Base-by-base conservation (phyloP, 1,140 invertebrate genomes). In the Campoletis sonorensis region DNA sequence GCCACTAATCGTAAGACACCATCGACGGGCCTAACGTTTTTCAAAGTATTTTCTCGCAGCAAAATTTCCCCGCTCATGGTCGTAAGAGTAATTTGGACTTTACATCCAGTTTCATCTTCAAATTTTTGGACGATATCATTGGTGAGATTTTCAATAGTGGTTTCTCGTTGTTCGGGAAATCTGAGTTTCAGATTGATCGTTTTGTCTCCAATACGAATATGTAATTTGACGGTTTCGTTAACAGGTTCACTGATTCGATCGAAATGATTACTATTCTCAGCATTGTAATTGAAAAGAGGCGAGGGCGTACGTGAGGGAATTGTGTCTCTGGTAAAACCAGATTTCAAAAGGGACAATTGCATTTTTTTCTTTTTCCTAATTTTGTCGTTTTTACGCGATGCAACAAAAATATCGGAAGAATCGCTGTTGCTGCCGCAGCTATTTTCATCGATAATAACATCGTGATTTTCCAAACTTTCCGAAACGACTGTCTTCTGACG, bases 81-180 rank as follows among this genome's bases (percentile, higher is more conserved):
- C 45, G 73, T 86, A 2, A 91, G 81, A 33, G 75, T 73, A 7
- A 91, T 23, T 72, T 85, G 78, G 1, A 37, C 80, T 15, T 45
- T 85, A 61, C 88, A 90, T 0, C 89, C 90, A 21, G 85, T 90
- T n/a, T 88, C 86, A 4, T 83, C 75, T 15, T 83, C 82, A 70
- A 89, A 90, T 73, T 86, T 81, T 0, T 84, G 81, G 54, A 81
- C 76, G 7, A 86, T 73, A 16, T 85, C 79, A 21, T 81, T 68
- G 37, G 82, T 70, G n/a, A 90, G 72, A 49, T 26, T 76, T 8
- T 64, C 70, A 1, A 89, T 61, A 0, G 84, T 79, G 58, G 79
- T 85, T n/a, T 80, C 80, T 1, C 78, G 71, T 49, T 88, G 85
- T 13, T 81, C 84, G 8, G 87, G 85, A 72, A 85, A 80, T n/a